These are phyloP conservation scores for Tinea semifulvella DNA, from an alignment of 2,888 invertebrate genomes.

Conservation along the genomic window DNA sequence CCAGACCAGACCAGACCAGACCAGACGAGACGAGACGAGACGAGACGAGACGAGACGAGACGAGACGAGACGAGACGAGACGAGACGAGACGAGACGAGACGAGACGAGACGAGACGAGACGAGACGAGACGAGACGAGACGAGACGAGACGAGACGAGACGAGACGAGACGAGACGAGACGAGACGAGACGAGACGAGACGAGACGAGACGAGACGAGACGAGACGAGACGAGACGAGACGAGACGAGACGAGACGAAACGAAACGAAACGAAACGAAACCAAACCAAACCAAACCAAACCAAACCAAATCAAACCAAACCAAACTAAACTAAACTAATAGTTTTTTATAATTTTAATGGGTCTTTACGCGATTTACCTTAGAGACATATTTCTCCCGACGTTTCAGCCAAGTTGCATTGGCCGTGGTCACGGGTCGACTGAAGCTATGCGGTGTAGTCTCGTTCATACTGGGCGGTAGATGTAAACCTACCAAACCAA, in stretches of 20 bases:
- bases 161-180: conserved; percentile 9
- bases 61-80: conserved; percentile 11
- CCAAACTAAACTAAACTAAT: not conserved
- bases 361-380: no score
- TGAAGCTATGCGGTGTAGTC: no score
- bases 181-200: conserved; percentile 11
- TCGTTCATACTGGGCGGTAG: no score
- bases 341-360: no score
- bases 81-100: conserved; percentile 13
- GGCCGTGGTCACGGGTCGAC: no score
- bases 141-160: conserved; percentile 10
- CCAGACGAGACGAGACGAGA: conserved; percentile 9
- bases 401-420: no score
- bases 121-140: conserved; percentile 11
- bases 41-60: conserved; percentile 10
- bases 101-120: conserved; percentile 12
- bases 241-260: conserved; percentile 6
- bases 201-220: conserved; percentile 10
- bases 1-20: conserved; percentile 2
- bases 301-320: not conserved
- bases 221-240: conserved; percentile 6
- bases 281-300: not conserved
- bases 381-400: no score
- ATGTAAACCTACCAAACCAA: no score
- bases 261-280: conserved; percentile 5